phyloP scores from a whole-genome alignment of 2,113 vertebrate genomes.

The Saiga tatarica region DNA sequence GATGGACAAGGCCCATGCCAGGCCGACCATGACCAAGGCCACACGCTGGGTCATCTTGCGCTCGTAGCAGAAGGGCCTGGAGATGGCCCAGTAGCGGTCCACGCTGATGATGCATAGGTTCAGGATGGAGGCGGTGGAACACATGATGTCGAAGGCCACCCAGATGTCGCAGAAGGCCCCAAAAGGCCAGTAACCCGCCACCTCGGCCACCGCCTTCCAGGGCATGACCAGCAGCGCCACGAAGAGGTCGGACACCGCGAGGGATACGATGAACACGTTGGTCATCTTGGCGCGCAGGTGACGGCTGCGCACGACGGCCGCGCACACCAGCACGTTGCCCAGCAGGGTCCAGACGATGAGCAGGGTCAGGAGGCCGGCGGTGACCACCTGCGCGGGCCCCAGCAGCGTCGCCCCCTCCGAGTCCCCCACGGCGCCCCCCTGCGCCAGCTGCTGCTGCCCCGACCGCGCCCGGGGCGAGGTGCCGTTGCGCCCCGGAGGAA shows the following conservation, averaged over 20 bases:
- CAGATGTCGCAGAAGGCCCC: slow-evolving; percentile 94
- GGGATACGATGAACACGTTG: slow-evolving; percentile 94
- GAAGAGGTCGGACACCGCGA: slow-evolving; percentile 93
- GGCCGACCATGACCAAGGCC: slow-evolving; percentile 90
- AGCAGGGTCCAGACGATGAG: slow-evolving; percentile 95
- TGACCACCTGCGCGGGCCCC: slow-evolving; percentile 83
- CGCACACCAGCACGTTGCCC: slow-evolving; percentile 93
- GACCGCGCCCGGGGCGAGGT: neutral
- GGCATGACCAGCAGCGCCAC: slow-evolving; percentile 97
- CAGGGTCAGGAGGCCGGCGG: slow-evolving; percentile 88
- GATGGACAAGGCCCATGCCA: slow-evolving; percentile 92
- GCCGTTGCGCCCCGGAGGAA: slow-evolving; percentile 33
- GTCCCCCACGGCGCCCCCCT: neutral
- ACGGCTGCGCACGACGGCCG: slow-evolving; percentile 90
- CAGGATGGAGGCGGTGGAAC: slow-evolving; percentile 96
- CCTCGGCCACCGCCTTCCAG: slow-evolving; percentile 95
- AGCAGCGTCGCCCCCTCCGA: neutral
- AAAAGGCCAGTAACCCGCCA: slow-evolving; percentile 96
- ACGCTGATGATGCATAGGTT: slow-evolving; percentile 95
- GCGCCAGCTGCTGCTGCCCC: neutral
- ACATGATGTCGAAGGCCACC: slow-evolving; percentile 99
- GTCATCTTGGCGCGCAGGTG: slow-evolving; percentile 93
- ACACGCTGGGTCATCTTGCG: slow-evolving; percentile 93
- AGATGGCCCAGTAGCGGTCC: slow-evolving; percentile 97
- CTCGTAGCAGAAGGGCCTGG: slow-evolving; percentile 95